Evolutionary conservation across 2,888 invertebrate genomes (phyloP).

Genomic region (Idaea dimidiata): DNA sequence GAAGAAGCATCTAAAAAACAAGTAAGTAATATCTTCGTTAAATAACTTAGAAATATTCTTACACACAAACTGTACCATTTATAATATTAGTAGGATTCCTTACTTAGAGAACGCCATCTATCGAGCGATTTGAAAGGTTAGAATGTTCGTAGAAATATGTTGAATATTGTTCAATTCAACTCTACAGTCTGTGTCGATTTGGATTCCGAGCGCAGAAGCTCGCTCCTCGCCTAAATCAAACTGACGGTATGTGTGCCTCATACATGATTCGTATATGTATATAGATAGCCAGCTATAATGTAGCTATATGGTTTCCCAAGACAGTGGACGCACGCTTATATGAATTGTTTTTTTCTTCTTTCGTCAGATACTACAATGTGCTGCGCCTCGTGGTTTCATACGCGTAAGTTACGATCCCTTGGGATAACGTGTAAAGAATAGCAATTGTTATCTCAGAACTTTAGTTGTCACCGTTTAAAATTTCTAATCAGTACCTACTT

Average conservation of each 20-base stretch:
- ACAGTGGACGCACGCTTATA: conserved; percentile 17
- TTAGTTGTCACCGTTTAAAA: too few relatives aligned
- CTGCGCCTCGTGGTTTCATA: too few relatives aligned
- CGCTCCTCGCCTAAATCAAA: conserved; percentile 44
- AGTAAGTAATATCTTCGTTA: too few relatives aligned
- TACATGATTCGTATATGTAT: conserved; percentile 20
- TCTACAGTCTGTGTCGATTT: conserved; percentile 44
- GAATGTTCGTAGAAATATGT: conserved; percentile 37
- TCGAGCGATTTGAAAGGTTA: conserved; percentile 34
- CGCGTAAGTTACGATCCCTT: too few relatives aligned
- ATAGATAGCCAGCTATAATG: too few relatives aligned
- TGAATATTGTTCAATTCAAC: conserved; percentile 42
- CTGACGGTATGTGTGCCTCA: conserved; percentile 31
- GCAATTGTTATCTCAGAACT: too few relatives aligned
- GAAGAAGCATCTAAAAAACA: too few relatives aligned
- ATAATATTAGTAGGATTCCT: background rate
- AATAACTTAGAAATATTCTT: too few relatives aligned
- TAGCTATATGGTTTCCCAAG: conserved; percentile 38
- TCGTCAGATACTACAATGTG: background rate
- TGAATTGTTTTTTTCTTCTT: background rate
- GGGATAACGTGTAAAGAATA: too few relatives aligned
- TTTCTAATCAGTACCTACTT: too few relatives aligned
- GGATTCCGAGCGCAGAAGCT: conserved; percentile 45
- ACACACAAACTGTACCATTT: too few relatives aligned
- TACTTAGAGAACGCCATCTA: background rate